Evolutionary conservation across 2,797 vertebrate species (phyloP).

Genomic region (Aythya fuligula): DNA sequence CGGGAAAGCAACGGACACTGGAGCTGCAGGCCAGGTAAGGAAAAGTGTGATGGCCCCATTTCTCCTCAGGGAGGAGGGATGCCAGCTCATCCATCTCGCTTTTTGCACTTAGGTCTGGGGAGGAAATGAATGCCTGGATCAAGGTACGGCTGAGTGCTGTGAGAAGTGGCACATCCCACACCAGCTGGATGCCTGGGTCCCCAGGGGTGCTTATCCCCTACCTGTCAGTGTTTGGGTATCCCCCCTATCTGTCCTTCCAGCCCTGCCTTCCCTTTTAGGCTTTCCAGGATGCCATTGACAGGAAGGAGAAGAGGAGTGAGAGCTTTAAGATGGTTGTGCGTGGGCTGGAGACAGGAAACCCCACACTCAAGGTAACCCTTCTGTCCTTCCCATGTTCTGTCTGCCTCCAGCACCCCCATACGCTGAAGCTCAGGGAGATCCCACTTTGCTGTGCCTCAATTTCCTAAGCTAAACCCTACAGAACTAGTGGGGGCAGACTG

Average conservation of each 20-base stretch:
- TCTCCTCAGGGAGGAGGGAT: rapidly evolving
- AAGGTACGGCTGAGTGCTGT: constrained; percentile 64
- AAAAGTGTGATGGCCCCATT: background rate
- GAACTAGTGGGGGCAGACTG: background rate
- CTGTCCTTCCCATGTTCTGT: background rate
- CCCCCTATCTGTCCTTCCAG: background rate
- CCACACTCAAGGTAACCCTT: constrained; percentile 51
- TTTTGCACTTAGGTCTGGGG: constrained; percentile 69
- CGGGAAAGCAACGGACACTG: constrained; percentile 86
- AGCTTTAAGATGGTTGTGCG: constrained; percentile 75
- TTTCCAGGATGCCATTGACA: constrained; percentile 76
- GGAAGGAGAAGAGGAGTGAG: constrained; percentile 74
- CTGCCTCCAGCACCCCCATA: background rate
- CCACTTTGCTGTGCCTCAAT: background rate
- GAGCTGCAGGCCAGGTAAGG: constrained; percentile 88
- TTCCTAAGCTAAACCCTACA: background rate
- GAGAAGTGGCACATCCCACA: background rate
- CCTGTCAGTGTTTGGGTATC: background rate
- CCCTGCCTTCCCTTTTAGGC: constrained; percentile 60
- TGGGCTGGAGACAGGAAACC: constrained; percentile 28
- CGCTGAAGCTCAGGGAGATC: background rate
- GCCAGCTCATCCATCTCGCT: background rate
- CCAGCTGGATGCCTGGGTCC: background rate
- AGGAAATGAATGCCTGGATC: constrained; percentile 80
- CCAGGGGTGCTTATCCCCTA: background rate